Base-by-base conservation (phyloP, 2,797 vertebrate species). In the Crocidura indochinensis region DNA sequence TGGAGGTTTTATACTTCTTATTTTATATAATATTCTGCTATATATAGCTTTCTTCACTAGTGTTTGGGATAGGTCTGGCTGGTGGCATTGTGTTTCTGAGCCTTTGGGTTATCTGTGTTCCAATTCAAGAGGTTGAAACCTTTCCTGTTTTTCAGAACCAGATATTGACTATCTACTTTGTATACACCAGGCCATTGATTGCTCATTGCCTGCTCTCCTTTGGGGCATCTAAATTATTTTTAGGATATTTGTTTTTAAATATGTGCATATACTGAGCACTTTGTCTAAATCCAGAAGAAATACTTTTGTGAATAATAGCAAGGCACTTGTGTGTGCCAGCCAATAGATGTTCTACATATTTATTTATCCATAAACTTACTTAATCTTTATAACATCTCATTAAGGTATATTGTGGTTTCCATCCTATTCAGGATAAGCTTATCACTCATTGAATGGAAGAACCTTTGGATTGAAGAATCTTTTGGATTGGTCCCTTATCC, bases 171-270 rank as follows among this genome's bases (percentile, higher is more conserved):
- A 17, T 53, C 51, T 14, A 53, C 51, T 5, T 53, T 14, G 8
- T 53, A 14, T 53, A 53, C 17, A 53, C 51, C 51, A 53, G 51
- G 51, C 51, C 51, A 27, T 84, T 65, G 8, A 65, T 75, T 88
- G 22, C n/a, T 69, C 29, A n/a, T 88, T 88, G 31, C 31, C 46
- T n/a, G 44, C 38, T 10, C 51, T 27, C 49, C 47, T 60, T 38
- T 67, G 26, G 71, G 46, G 15, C 29, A 26, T 92, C 79, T 84
- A 51, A 24, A 65, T 68, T 82, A 71, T 71, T 84, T 76, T 81
- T 44, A 38, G 38, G 38, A 38, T 38, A 38, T 38, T 38, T 38
- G 38, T 38, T 38, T 38, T 38, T 38, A 38, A 38, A 38, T 38
- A 38, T 80, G 15, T 46, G 10, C 27, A 14, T 56, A 12, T 75